Evolutionary conservation across 2,797 vertebrate species (phyloP), one percentile per base, ranked within the genome.

Genomic region (Oceanodroma leucorhoa): DNA sequence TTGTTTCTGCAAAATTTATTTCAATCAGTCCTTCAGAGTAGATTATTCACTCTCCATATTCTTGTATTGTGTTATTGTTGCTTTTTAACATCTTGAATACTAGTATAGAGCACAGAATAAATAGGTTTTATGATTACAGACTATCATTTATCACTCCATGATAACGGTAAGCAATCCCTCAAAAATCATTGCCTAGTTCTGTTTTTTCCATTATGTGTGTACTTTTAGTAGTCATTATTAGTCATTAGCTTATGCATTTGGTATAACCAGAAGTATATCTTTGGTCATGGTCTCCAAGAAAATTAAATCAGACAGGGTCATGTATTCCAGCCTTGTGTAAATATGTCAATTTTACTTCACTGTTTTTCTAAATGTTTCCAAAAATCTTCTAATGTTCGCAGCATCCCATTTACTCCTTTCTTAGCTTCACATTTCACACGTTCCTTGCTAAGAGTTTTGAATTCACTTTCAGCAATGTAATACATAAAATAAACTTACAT

Each of bases 361-460:
- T 2, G 5, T 70, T 96, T 94, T 91, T 76, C 70, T 90, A 67
- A 76, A 61, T 11, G 3, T 32, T 81, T 90, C 29, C 2, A 48
- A 71, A 90, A 75, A 72, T 95, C 26, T 95, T 94, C 48, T 75
- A 88, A 94, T 80, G 34, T 91, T 93, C 21, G 16, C 40, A 62
- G 48, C 29, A 88, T 70, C 48, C 13, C 51, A 65, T 70, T 86
- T 88, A 83, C 17, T 90, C 27, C 29, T 53, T 83, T 73, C 48
- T 85, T 70, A 69, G 20, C 15, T 41, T 55, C 38, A 69, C 8
- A 57, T 70, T 94, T 90, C 36, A 40, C 21, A n/a, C 3, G 24
- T 78, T 83, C 34, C 40, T 60, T 41, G 16, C 14, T 65, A 55
- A 71, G 36, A 78, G 18, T 32, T 85, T 87, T 69, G n/a, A 70